These are phyloP conservation scores for Neoniphon sammara DNA, from an alignment of 2,797 vertebrate genomes.

Conservation along the genomic window DNA sequence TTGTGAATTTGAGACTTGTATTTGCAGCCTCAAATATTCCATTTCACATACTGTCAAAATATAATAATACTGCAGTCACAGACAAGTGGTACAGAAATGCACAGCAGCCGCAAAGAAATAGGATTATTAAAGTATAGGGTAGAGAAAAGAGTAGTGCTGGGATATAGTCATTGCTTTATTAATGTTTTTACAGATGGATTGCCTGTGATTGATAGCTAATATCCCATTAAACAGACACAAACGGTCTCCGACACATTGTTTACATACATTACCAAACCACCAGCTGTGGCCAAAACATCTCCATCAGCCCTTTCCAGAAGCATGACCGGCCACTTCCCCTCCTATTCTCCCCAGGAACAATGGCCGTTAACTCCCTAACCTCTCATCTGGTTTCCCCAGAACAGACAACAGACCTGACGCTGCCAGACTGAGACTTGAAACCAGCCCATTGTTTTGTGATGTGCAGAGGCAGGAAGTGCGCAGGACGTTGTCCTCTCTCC, in stretches of 20 bases:
- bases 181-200: not conserved
- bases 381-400: slow-evolving; percentile 64
- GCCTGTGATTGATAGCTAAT: slow-evolving; percentile 24
- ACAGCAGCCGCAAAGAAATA: not conserved
- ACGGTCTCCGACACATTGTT: not conserved
- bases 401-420: slow-evolving; percentile 54
- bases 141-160: not conserved
- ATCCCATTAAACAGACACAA: slow-evolving; percentile 21
- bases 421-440: slow-evolving; percentile 54
- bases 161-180: not conserved
- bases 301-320: slow-evolving; percentile 28
- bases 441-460: slow-evolving; percentile 62
- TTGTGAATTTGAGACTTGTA: not conserved
- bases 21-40: not conserved
- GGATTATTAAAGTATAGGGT: not conserved
- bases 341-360: slow-evolving; percentile 61
- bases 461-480: slow-evolving; percentile 65
- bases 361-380: slow-evolving; percentile 57
- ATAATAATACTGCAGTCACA: not conserved
- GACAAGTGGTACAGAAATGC: not conserved
- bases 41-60: not conserved
- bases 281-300: slow-evolving; percentile 56
- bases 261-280: slow-evolving; percentile 19
- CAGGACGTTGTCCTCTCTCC: slow-evolving; percentile 42
- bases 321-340: slow-evolving; percentile 54